phyloP scores from a whole-genome alignment of 2,113 vertebrate species.

The Thalassoma bifasciatum region DNA sequence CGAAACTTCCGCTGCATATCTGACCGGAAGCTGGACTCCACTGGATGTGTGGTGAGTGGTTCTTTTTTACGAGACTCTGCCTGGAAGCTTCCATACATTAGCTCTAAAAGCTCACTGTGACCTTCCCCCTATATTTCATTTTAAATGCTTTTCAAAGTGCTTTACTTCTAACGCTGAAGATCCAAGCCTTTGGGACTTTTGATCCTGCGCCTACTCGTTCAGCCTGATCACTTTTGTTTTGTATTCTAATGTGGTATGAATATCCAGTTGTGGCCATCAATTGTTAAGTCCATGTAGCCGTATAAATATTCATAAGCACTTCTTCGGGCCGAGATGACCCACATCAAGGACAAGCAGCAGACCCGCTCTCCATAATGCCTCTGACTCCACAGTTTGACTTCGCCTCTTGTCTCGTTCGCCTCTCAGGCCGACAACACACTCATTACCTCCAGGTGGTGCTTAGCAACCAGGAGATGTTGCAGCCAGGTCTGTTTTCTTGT shows the following conservation, averaged over 20 bases:
- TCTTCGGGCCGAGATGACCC: constrained; percentile 39
- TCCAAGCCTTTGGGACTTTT: constrained; percentile 15
- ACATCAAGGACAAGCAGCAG: constrained; percentile 53
- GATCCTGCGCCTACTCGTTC: constrained; percentile 8
- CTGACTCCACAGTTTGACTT: constrained; percentile 44
- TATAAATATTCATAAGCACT: constrained; percentile 44
- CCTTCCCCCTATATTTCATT: not conserved
- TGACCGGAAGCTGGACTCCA: constrained; percentile 96
- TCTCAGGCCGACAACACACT: constrained; percentile 49
- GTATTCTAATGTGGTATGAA: constrained; percentile 13
- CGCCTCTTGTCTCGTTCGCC: constrained; percentile 24
- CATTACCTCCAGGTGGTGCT: constrained; percentile 71
- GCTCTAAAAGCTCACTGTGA: not conserved
- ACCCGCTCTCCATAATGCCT: constrained; percentile 28
- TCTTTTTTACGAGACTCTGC: not conserved
- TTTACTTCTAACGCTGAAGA: not conserved
- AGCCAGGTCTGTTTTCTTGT: constrained; percentile 71
- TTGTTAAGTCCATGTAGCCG: constrained; percentile 21
- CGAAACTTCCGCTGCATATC: constrained; percentile 98
- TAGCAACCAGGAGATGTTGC: constrained; percentile 74
- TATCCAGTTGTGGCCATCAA: constrained; percentile 12
- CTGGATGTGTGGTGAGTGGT: constrained; percentile 92
- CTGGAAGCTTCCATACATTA: not conserved
- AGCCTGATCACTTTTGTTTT: constrained; percentile 2
- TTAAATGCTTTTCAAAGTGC: not conserved